Conservation (phyloP, 1,140 invertebrate genomes). For the Diorhabda elongata region DNA sequence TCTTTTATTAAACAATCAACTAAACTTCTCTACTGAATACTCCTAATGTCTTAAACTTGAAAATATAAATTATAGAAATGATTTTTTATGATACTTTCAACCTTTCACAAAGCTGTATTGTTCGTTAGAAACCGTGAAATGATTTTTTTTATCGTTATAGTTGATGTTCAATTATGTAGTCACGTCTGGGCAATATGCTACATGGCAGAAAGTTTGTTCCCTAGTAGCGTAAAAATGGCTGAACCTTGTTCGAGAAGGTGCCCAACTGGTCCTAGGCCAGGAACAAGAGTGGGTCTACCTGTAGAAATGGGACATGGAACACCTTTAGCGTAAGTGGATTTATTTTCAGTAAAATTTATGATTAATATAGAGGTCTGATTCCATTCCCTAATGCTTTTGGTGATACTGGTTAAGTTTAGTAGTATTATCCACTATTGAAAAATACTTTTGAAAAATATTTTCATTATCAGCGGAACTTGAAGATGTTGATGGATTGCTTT, state of each 20-base stretch:
- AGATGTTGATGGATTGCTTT: too few relatives aligned
- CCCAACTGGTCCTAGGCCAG: slow-evolving; percentile 58
- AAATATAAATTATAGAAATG: not conserved
- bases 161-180: slow-evolving; percentile 66
- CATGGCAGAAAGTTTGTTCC: slow-evolving; percentile 65
- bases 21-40: not conserved
- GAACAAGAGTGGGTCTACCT: slow-evolving; percentile 44
- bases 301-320: slow-evolving; percentile 57
- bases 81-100: not conserved
- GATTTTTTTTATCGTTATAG: slow-evolving; percentile 23
- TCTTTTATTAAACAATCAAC: too few relatives aligned
- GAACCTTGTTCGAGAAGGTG: slow-evolving; percentile 66
- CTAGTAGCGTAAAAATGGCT: slow-evolving; percentile 51
- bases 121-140: not conserved
- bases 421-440: too few relatives aligned
- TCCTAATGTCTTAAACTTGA: not conserved
- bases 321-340: slow-evolving; percentile 48
- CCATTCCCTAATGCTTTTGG: too few relatives aligned
- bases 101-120: too few relatives aligned
- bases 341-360: too few relatives aligned
- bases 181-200: slow-evolving; percentile 72
- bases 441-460: too few relatives aligned
- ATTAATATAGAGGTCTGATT: too few relatives aligned
- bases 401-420: too few relatives aligned
- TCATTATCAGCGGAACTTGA: too few relatives aligned